Evolutionary conservation across 2,888 invertebrate genomes (phyloP), one percentile per base, ranked within the genome.

Genomic region (Lithophane leautieri): DNA sequence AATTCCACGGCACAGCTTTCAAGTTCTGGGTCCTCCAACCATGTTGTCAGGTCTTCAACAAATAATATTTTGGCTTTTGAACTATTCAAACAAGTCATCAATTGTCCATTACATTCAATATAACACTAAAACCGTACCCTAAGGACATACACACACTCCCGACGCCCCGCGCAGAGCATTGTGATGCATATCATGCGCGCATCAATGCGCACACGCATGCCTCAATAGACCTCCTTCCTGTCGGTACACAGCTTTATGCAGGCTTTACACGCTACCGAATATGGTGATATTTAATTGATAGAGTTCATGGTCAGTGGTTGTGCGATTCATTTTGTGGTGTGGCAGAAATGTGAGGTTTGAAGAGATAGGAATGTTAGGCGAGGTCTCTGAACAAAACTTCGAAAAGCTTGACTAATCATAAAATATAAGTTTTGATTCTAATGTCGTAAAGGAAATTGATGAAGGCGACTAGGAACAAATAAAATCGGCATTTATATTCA

Each of bases 181-280:
- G 80, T 87, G 67, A 86, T 85, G 86, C 86, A 77, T 66, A 71
- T 54, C 82, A 85, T 68, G 72, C 62, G 69, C 78, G 83, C 83
- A 70, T 85, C 82, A 44, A 12, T 83, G 86, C 75, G 74, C 73
- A 62, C 28, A 60, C 76, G 76, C 73, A 83, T 63, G 70, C 75
- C 44, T 85, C 73, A 73, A 78, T 85, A 65, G 67, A 69, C 62
- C 78, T 66, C 62, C 73, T 71, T 86, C 86, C 87, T 87, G 85
- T 75, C 54, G 62, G 56, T 58, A 85, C 71, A 76, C 68, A 69
- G 70, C 47, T 79, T 86, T 71, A 79, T 79, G 42, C 42, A 58
- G 66, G 56, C 52, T 80, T 22, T 50, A 84, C 73, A 85, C 68
- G 47, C 56, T 61, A 34, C 69, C 85, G 61, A 85, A 78, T 85